Percentiles rank a stretch among this genome's conserved stretches.
These are phyloP conservation scores for Phymastichus coffea DNA, from an alignment of 1,140 invertebrate species.

Conservation along the genomic window DNA sequence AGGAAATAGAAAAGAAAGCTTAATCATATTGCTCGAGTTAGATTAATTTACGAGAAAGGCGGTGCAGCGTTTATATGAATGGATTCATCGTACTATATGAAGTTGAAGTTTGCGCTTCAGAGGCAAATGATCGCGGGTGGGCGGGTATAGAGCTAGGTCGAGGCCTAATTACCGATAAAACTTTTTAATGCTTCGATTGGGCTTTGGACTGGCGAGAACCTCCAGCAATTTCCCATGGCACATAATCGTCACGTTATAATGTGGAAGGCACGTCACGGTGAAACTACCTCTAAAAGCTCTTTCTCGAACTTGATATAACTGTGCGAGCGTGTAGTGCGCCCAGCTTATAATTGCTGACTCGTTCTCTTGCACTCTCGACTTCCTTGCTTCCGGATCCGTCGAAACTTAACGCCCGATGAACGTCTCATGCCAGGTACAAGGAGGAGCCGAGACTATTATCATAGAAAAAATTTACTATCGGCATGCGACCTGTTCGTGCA, in stretches of 20 bases:
- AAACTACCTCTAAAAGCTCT: not conserved
- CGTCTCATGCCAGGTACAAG: conserved; percentile 14
- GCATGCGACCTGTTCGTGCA: conserved; percentile 6
- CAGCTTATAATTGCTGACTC: conserved; percentile 31
- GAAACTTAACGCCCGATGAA: conserved; percentile 39
- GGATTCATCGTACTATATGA: not conserved
- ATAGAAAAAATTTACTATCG: not conserved
- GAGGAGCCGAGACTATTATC: too few species aligned
- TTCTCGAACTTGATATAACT: conserved; percentile 32
- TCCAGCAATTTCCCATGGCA: not conserved
- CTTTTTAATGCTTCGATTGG: conserved; percentile 31
- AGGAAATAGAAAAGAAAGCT: too few species aligned
- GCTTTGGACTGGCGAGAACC: not conserved
- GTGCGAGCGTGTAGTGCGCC: conserved; percentile 32
- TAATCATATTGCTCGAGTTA: too few species aligned
- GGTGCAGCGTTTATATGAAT: too few species aligned
- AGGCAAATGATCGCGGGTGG: conserved; percentile 2
- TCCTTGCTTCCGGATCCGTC: conserved; percentile 46
- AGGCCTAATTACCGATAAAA: conserved; percentile 34
- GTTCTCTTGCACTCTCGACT: conserved; percentile 35
- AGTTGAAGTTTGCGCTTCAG: not conserved
- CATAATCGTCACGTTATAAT: conserved; percentile 1
- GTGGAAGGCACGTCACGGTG: not conserved
- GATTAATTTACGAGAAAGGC: not conserved
- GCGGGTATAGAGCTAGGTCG: conserved; percentile 17